Percentiles rank a stretch among this genome's conserved stretches.
Evolutionary conservation across 2,888 invertebrate species (phyloP).

Genomic region (Lasioglossum malachurum): DNA sequence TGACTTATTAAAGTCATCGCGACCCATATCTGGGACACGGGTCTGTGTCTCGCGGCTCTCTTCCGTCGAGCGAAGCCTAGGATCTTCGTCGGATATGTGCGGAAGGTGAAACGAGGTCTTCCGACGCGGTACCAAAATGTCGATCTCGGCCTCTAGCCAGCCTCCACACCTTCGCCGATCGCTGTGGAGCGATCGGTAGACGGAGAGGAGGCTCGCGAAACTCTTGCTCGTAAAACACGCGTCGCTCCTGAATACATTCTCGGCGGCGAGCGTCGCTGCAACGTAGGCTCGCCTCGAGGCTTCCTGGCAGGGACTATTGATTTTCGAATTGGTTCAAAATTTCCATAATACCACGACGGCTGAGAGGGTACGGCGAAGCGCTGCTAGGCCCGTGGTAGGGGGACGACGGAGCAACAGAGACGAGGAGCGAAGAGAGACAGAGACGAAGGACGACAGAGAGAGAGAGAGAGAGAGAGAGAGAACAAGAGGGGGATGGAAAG

Average conservation of each 20-base stretch:
- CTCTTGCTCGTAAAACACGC: slow-evolving; percentile 34
- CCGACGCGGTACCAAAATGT: slow-evolving; percentile 40
- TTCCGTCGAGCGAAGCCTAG: background rate
- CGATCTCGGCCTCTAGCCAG: background rate
- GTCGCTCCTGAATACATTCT: slow-evolving; percentile 48
- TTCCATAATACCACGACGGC: slow-evolving; percentile 83
- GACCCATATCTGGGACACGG: background rate
- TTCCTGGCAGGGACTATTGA: slow-evolving; percentile 79
- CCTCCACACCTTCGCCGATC: background rate
- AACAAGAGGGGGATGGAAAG: background rate
- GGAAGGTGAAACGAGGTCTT: background rate
- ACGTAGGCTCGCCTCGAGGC: slow-evolving; percentile 71
- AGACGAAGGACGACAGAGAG: slow-evolving; percentile 33
- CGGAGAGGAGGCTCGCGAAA: background rate
- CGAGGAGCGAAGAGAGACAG: slow-evolving; percentile 25
- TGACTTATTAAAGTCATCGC: background rate
- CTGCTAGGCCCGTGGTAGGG: slow-evolving; percentile 47
- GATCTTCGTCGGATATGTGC: background rate
- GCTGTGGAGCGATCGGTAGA: background rate
- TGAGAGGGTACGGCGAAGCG: slow-evolving; percentile 66
- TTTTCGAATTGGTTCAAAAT: slow-evolving; percentile 85
- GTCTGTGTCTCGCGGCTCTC: background rate
- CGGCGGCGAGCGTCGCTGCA: slow-evolving; percentile 59
- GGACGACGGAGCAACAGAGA: slow-evolving; percentile 20
- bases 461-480: slow-evolving; percentile 27